Evolutionary conservation across 1,140 invertebrate species (phyloP).

Genomic region (Steinernema feltiae): DNA sequence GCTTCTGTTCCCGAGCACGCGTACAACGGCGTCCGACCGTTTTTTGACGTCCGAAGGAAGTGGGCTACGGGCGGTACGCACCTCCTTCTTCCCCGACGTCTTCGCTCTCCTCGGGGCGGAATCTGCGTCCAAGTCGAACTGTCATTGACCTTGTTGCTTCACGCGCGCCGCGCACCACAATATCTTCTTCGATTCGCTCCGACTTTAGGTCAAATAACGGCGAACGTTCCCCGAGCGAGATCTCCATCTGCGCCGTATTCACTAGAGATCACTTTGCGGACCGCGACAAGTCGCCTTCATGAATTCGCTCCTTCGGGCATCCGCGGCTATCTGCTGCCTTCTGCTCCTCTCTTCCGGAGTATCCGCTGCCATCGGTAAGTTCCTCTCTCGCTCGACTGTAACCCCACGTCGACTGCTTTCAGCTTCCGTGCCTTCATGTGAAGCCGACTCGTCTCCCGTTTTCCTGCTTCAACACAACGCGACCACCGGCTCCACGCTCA

Average conservation of each 20-base stretch:
- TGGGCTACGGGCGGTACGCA: conserved; percentile 10
- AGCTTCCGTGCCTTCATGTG: neutral
- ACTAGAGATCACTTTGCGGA: neutral
- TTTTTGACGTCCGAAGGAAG: neutral
- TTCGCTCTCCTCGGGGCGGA: neutral
- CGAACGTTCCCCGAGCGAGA: conserved; percentile 5
- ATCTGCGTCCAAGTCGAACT: conserved; percentile 1
- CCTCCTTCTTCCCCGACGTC: neutral
- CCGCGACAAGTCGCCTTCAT: neutral
- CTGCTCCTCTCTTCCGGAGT: neutral
- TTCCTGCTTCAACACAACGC: conserved; percentile 57
- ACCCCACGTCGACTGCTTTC: neutral
- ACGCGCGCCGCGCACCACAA: conserved; percentile 3
- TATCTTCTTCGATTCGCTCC: conserved; percentile 4
- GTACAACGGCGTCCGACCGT: no score
- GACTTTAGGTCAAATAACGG: conserved; percentile 9
- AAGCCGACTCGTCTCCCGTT: conserved; percentile 27
- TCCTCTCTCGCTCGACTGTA: neutral
- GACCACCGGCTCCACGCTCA: conserved; percentile 41
- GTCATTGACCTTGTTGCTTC: conserved; percentile 15
- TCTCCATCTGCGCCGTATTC: neutral
- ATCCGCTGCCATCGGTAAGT: neutral
- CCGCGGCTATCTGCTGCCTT: neutral
- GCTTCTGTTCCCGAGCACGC: neutral
- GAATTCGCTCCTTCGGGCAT: neutral